Conservation (phyloP, 2,113 vertebrate species). For the Anthoscopus minutus region DNA sequence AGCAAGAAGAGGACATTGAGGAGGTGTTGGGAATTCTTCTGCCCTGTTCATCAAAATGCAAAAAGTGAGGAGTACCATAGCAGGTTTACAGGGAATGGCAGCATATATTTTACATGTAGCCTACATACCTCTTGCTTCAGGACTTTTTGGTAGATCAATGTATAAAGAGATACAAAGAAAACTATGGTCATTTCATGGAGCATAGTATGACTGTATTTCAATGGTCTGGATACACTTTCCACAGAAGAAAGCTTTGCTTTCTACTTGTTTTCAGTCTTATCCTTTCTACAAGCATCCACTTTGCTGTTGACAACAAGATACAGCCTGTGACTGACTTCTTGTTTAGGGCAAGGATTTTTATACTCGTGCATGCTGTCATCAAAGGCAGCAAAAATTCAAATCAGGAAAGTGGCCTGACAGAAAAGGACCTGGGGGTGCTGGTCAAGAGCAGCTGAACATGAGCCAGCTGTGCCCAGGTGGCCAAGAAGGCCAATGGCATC, state of each 20-base stretch:
- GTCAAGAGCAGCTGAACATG: accelerated
- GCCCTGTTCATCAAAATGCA: not conserved
- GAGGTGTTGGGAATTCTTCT: not conserved
- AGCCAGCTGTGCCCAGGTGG: not conserved
- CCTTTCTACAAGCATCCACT: not conserved
- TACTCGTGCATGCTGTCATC: not conserved
- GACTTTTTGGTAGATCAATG: not conserved
- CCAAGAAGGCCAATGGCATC: not conserved
- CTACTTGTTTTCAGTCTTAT: not conserved
- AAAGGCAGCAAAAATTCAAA: not conserved
- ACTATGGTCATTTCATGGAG: not conserved
- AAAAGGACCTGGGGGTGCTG: not conserved
- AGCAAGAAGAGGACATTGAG: not conserved
- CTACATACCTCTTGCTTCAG: not conserved
- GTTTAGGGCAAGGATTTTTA: not conserved
- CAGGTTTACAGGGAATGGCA: not conserved
- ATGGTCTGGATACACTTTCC: not conserved
- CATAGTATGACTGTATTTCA: not conserved
- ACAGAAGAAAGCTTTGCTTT: not conserved
- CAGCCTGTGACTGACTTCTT: not conserved
- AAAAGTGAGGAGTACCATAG: not conserved
- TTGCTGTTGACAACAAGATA: not conserved
- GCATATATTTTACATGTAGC: not conserved
- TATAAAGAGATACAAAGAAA: not conserved
- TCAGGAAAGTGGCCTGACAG: accelerated